A percentile compares a stretch with the other conserved stretches of the same genome.
Evolutionary conservation across 2,113 vertebrate genomes (phyloP).

Genomic region (Ovibos moschatus): DNA sequence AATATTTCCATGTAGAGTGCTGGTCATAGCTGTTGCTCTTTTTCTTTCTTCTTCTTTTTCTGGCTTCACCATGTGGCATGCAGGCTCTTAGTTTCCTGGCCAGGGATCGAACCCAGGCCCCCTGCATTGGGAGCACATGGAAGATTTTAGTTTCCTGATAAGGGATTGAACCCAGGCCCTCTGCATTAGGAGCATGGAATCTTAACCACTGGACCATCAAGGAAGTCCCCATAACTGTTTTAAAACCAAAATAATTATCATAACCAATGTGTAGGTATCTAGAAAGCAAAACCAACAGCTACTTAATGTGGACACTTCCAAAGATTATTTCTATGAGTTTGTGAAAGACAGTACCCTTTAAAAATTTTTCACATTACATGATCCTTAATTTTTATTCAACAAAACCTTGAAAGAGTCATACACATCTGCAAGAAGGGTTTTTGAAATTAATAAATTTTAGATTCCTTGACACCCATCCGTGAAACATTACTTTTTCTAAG

Average conservation of each 20-base stretch:
- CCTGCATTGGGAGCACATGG: not conserved
- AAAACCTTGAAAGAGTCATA: not conserved
- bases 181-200: not conserved
- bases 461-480: not conserved
- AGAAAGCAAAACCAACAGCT: not conserved
- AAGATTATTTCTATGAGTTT: not conserved
- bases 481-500: not conserved
- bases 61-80: not conserved
- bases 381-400: not conserved
- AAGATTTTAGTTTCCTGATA: not conserved
- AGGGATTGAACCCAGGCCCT: not conserved
- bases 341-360: not conserved
- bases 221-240: not conserved
- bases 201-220: not conserved
- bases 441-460: conserved; percentile 15
- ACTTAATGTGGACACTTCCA: not conserved
- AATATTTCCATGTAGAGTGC: not conserved
- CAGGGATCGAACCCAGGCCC: not conserved
- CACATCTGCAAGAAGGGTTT: not conserved
- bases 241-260: not conserved
- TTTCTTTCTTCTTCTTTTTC: not conserved
- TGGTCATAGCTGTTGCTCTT: not conserved
- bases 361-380: not conserved
- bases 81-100: not conserved
- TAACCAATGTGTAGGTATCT: not conserved